A percentile compares a stretch with the other conserved stretches of the same genome.
Evolutionary conservation across 2,797 vertebrate genomes (phyloP).

Genomic region (Octomys mimax): DNA sequence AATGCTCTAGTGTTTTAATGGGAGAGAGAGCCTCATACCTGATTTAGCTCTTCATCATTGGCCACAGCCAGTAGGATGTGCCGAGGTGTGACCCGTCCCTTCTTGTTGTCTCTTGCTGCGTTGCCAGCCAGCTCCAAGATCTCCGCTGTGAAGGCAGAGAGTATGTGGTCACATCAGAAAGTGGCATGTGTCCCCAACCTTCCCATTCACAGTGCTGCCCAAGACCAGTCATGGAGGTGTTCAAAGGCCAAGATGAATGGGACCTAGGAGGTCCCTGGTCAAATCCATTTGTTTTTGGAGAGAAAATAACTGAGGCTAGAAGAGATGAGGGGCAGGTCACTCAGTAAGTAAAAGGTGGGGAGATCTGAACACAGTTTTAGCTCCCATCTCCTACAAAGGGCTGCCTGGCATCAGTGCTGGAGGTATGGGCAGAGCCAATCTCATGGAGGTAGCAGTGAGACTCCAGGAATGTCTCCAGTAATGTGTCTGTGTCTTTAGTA

Average conservation of each 20-base stretch:
- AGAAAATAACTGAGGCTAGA: neutral
- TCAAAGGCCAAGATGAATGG: neutral
- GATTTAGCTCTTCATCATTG: constrained; percentile 98
- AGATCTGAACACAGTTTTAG: neutral
- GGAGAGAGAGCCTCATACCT: constrained; percentile 89
- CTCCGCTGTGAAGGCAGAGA: constrained; percentile 91
- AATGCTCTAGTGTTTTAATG: neutral
- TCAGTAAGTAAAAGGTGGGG: neutral
- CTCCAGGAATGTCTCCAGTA: too few relatives aligned
- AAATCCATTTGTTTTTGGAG: neutral
- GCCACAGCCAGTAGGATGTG: constrained; percentile 96
- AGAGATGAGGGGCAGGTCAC: neutral
- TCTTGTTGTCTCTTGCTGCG: constrained; percentile 99
- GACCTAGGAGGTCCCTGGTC: neutral
- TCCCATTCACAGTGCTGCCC: neutral
- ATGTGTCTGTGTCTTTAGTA: neutral
- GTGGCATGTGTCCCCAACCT: rapidly evolving
- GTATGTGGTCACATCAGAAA: neutral
- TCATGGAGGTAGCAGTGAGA: neutral
- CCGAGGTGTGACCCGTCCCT: constrained; percentile 97
- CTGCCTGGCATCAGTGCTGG: neutral
- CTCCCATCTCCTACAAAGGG: neutral
- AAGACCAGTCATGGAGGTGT: neutral
- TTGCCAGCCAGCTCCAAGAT: constrained; percentile 99
- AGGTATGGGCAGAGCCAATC: neutral